phyloP scores from a whole-genome alignment of 2,113 vertebrate species.

The Orthonyx spaldingii region DNA sequence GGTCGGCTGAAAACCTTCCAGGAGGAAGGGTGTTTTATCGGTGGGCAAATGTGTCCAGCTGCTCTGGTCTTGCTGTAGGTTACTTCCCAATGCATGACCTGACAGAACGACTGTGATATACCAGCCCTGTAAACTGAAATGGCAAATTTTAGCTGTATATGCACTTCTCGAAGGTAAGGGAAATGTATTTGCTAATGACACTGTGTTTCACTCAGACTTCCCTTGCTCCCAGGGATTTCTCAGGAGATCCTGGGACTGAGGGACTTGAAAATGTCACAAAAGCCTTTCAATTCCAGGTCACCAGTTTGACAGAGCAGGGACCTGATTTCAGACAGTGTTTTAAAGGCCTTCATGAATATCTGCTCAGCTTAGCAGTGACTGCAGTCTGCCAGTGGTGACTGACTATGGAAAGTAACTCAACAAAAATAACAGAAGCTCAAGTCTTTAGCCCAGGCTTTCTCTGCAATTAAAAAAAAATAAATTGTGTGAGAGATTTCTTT shows the following conservation, averaged over 20 bases:
- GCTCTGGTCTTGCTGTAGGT: not conserved
- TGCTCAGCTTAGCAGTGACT: not conserved
- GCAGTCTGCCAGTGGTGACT: not conserved
- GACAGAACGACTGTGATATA: not conserved
- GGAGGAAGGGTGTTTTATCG: not conserved
- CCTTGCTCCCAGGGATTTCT: not conserved
- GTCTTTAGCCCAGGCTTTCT: not conserved
- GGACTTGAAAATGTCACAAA: not conserved
- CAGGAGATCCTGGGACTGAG: not conserved
- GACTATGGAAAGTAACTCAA: not conserved
- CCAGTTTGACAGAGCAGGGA: not conserved
- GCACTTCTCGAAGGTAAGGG: not conserved
- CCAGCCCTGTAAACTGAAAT: not conserved
- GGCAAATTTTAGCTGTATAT: not conserved
- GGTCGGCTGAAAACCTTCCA: slow-evolving; percentile 16
- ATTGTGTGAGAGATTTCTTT: not conserved
- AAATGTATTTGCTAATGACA: not conserved
- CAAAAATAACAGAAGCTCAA: not conserved
- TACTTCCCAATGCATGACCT: not conserved
- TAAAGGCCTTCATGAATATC: not conserved
- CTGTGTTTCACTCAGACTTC: not conserved
- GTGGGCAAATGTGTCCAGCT: not conserved
- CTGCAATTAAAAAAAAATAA: not conserved
- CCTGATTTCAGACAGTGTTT: not conserved
- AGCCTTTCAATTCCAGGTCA: not conserved